Percentiles rank a stretch among this genome's conserved stretches.
Evolutionary conservation across 2,888 invertebrate genomes (phyloP).

Genomic region (Microctonus hyperodae): DNA sequence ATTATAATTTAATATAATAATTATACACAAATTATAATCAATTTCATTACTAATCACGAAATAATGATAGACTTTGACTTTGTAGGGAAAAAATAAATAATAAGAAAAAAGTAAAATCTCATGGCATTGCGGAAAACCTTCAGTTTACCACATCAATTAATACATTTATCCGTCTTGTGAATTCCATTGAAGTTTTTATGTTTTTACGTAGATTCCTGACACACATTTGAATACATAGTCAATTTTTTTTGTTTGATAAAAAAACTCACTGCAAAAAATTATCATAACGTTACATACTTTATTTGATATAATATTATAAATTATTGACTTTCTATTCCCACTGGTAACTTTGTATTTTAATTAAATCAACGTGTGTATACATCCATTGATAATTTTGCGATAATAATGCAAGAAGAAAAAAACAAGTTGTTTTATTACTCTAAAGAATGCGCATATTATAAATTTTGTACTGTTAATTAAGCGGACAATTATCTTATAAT

Average conservation of each 20-base stretch:
- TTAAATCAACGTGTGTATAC: not conserved
- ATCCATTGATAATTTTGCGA: not conserved
- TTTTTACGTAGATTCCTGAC: constrained; percentile 34
- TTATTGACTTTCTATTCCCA: not conserved
- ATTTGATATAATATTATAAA: not conserved
- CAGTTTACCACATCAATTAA: constrained; percentile 31
- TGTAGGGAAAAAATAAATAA: constrained; percentile 10
- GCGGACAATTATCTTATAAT: not conserved
- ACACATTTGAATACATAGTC: constrained; percentile 21
- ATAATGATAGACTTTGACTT: constrained; percentile 18
- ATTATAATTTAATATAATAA: too few species aligned
- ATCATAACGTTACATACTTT: not conserved
- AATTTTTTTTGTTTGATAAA: not conserved
- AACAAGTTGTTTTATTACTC: not conserved
- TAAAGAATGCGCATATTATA: not conserved
- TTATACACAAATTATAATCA: too few species aligned
- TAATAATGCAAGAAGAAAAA: not conserved
- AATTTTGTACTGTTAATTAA: not conserved
- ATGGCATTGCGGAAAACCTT: constrained; percentile 45
- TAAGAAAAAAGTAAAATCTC: constrained; percentile 28
- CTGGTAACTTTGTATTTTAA: not conserved
- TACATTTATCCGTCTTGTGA: constrained; percentile 30
- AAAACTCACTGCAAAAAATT: not conserved
- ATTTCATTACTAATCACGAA: too few species aligned
- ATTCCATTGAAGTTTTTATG: constrained; percentile 35